Base-by-base conservation (phyloP, 1,140 invertebrate species). In the Arctopsyche grandis region DNA sequence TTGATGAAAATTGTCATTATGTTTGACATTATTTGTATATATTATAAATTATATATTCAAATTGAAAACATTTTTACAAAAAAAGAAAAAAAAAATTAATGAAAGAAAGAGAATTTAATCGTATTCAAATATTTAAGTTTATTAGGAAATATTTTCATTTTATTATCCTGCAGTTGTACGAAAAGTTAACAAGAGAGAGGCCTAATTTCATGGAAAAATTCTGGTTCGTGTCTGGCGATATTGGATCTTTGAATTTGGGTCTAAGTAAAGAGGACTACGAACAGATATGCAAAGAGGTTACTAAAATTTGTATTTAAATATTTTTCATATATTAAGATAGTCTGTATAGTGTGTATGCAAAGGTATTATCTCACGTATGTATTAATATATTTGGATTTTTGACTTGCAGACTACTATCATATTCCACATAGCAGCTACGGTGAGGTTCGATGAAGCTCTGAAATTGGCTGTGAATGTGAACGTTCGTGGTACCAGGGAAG, bases 201-300 rank as follows among this genome's bases (percentile, higher is more conserved):
- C 91, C 92, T 0, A 85, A 91, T 38, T 88, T 91, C 79, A 87
- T 91, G 52, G 84, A 89, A 29, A 94, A 95, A 85, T 86, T 97
- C 4, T 83, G 83, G 56, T 83, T 87, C 3, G 83, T 91, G 0
- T 85, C 87, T 29, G 94, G 94, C 1, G 94, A 96, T 75, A 91
- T 97, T 7, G 90, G 93, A 9, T 84, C 91, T 63, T 80, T 87
- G 0, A 86, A 88, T 24, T 84, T 91, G 0, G 91, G 91, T 1
- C 88, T 99, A 5, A 92, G 89, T 9, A 86, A 91, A 0, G 86
- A 91, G 43, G 93, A 98, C 85, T 88, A 91, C 73, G 84, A 91
- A 69, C 88, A 90, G 9, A 84, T 99, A 0, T 89, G 89, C 38
- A 90, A 95, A 60, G 92, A 94, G 84, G 92, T 98, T 38, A 81